These are phyloP conservation scores for Drosophila stalkeri DNA, from an alignment of 2,888 invertebrate genomes.

Conservation along the genomic window DNA sequence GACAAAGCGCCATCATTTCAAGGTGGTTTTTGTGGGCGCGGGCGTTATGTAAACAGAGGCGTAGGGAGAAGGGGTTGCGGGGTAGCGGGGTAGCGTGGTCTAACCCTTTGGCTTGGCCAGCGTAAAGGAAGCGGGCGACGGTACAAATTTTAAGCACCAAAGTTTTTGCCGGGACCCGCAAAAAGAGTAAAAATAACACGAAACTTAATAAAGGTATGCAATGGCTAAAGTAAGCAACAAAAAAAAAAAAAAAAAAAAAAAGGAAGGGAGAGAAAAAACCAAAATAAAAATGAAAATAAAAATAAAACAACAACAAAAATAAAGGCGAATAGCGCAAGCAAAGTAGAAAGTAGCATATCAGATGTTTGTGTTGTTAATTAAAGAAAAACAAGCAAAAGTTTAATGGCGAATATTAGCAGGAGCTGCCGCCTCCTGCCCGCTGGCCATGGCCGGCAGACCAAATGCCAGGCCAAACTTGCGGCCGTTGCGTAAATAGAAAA, in stretches of 20 bases:
- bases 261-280: background rate
- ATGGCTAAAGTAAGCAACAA: constrained; percentile 66
- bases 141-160: constrained; percentile 60
- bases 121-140: constrained; percentile 33
- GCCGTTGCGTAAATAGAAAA: constrained; percentile 77
- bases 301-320: constrained; percentile 25
- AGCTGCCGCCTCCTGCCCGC: constrained; percentile 9
- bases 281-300: constrained; percentile 25
- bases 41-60: constrained; percentile 17
- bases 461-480: constrained; percentile 64
- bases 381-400: constrained; percentile 83
- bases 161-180: constrained; percentile 30
- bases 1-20: constrained; percentile 50
- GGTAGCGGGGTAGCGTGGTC: background rate
- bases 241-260: constrained; percentile 30
- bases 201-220: constrained; percentile 66
- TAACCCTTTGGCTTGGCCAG: constrained; percentile 43
- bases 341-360: constrained; percentile 71
- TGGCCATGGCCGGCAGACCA: constrained; percentile 30
- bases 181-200: constrained; percentile 27
- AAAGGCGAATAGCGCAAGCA: constrained; percentile 35
- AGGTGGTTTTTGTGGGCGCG: constrained; percentile 44
- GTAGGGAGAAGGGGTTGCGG: no score
- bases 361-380: constrained; percentile 83
- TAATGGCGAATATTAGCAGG: constrained; percentile 81